Percentiles rank a stretch among this genome's conserved stretches.
Conservation (phyloP, 2,888 invertebrate genomes). For the Piscicola geometra region DNA sequence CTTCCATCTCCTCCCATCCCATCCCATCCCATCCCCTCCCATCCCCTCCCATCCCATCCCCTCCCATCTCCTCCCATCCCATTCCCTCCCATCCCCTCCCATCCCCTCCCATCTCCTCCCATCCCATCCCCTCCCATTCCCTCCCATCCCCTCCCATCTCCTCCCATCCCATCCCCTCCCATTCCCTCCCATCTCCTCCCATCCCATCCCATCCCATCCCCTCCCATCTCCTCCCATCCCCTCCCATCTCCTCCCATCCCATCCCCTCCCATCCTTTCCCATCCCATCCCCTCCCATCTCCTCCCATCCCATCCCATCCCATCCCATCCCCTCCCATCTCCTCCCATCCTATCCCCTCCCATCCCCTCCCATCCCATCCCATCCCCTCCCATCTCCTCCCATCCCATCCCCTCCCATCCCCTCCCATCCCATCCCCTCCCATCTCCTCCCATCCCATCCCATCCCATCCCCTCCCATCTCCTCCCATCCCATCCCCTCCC, state of each 20-base stretch:
- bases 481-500: too few relatives aligned
- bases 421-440: background rate
- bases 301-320: background rate
- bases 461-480: background rate
- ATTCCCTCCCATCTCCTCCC: too few relatives aligned
- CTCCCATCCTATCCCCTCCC: too few relatives aligned
- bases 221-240: background rate
- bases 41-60: background rate
- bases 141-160: too few relatives aligned
- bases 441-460: background rate
- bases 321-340: background rate
- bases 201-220: background rate
- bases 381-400: too few relatives aligned
- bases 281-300: too few relatives aligned
- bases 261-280: background rate
- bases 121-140: background rate
- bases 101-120: too few relatives aligned
- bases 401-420: background rate
- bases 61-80: background rate
- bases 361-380: too few relatives aligned
- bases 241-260: background rate
- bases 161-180: too few relatives aligned
- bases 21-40: background rate
- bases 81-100: too few relatives aligned
- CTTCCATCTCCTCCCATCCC: background rate